Conservation (phyloP, 2,113 vertebrate genomes). For the Notiomystis cincta region DNA sequence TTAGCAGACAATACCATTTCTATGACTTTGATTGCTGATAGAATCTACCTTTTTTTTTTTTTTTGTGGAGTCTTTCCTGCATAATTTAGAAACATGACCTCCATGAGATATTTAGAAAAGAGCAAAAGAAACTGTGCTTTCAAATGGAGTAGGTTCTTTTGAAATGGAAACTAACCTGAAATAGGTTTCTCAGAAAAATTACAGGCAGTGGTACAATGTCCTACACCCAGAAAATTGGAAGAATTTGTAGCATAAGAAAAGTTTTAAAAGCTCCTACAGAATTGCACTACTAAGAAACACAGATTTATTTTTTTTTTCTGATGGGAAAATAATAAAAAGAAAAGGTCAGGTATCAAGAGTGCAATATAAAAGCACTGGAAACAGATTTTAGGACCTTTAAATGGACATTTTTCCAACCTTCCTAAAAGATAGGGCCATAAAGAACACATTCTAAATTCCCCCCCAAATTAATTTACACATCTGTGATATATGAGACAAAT, state of each 20-base stretch:
- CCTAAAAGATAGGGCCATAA: neutral
- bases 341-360: neutral
- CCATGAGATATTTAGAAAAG: neutral
- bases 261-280: neutral
- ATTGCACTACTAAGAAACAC: neutral
- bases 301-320: neutral
- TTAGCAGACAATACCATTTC: neutral
- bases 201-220: neutral
- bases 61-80: neutral
- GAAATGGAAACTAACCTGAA: neutral
- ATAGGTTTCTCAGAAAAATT: neutral
- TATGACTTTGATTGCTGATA: neutral
- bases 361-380: neutral
- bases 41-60: neutral
- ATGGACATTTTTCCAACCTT: neutral
- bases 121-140: neutral
- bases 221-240: neutral
- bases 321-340: neutral
- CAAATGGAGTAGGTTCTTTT: neutral
- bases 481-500: neutral
- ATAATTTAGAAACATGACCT: neutral
- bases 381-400: neutral
- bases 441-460: neutral
- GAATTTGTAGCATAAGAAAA: neutral
- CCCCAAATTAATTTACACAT: neutral